Evolutionary conservation across 2,797 vertebrate genomes (phyloP).

Genomic region (Melanotaenia maccullochi): DNA sequence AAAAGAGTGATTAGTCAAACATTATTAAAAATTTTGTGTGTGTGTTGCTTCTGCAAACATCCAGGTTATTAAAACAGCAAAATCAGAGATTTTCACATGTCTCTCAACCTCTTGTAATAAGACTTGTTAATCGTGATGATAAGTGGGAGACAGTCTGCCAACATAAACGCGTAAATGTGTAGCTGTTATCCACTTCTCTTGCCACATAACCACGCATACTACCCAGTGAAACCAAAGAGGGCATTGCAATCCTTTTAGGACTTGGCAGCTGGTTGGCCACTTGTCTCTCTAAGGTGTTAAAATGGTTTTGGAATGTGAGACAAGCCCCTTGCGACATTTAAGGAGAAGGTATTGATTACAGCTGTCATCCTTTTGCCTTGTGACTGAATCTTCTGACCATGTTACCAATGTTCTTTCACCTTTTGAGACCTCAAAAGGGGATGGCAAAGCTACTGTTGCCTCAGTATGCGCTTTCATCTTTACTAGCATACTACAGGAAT

Average conservation of each 20-base stretch:
- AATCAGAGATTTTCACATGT: conserved; percentile 39
- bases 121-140: conserved; percentile 43
- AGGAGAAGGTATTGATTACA: conserved; percentile 78
- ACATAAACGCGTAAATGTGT: conserved; percentile 59
- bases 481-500: not conserved
- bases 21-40: not conserved
- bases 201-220: conserved; percentile 38
- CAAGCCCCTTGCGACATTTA: conserved; percentile 80
- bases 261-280: conserved; percentile 82
- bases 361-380: conserved; percentile 60
- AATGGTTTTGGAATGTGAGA: conserved; percentile 80
- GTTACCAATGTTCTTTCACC: conserved; percentile 48
- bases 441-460: conserved; percentile 19
- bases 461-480: conserved; percentile 12
- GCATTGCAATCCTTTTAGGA: conserved; percentile 64
- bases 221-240: conserved; percentile 78
- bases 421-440: conserved; percentile 8
- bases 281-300: conserved; percentile 85
- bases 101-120: conserved; percentile 35
- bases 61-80: conserved; percentile 10
- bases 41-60: not conserved
- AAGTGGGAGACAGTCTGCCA: conserved; percentile 30
- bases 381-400: conserved; percentile 59
- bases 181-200: conserved; percentile 51
- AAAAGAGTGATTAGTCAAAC: not conserved